Percentiles rank a stretch among this genome's conserved stretches.
These are phyloP conservation scores for Rotaria socialis DNA, from an alignment of 2,888 invertebrate genomes.

Conservation along the genomic window DNA sequence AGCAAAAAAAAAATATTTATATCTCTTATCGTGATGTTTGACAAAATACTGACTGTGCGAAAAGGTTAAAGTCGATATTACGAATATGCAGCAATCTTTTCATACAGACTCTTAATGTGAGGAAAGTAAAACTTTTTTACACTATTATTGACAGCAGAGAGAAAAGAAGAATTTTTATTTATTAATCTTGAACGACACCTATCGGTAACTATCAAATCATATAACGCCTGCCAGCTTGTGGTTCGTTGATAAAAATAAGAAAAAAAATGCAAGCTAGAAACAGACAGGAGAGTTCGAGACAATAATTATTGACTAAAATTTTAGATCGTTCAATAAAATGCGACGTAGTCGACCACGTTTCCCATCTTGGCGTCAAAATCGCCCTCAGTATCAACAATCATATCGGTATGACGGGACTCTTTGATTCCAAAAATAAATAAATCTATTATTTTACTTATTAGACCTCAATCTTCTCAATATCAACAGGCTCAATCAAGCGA, in stretches of 20 bases:
- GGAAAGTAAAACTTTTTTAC: no score
- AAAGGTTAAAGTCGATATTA: no score
- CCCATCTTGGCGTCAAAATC: conserved; percentile 2
- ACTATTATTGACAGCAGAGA: no score
- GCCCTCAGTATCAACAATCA: background rate
- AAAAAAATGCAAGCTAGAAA: background rate
- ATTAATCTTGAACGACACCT: background rate
- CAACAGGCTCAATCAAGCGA: background rate
- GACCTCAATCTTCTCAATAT: background rate
- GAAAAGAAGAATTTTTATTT: no score
- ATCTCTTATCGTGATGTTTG: no score
- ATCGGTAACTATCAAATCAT: background rate
- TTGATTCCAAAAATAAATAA: background rate
- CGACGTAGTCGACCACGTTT: background rate
- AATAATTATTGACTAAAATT: background rate
- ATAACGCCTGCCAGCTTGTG: background rate
- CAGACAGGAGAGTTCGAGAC: background rate
- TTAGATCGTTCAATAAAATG: background rate
- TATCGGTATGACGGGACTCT: background rate
- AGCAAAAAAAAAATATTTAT: no score
- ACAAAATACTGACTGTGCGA: no score
- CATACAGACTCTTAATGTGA: no score
- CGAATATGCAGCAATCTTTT: no score
- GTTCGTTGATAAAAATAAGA: background rate
- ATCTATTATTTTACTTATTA: background rate